Evolutionary conservation across 2,888 invertebrate genomes (phyloP).

Genomic region (Choreutis nemorana): DNA sequence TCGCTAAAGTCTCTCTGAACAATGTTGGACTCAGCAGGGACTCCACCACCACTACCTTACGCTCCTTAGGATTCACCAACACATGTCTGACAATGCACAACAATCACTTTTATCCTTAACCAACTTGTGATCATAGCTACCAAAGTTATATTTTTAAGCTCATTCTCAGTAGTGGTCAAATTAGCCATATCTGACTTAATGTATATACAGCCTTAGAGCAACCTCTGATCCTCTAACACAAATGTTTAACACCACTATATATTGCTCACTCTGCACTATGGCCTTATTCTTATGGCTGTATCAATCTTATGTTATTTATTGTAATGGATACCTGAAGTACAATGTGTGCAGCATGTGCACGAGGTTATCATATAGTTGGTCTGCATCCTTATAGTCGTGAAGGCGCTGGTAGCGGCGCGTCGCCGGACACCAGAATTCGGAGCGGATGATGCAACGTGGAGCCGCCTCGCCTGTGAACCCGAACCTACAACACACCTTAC

Average conservation of each 20-base stretch:
- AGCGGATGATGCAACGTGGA: conserved; percentile 87
- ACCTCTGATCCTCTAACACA: too few relatives aligned
- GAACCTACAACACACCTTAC: conserved; percentile 69
- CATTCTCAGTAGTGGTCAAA: too few relatives aligned
- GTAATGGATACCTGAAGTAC: conserved; percentile 79
- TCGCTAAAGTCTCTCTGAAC: conserved; percentile 87
- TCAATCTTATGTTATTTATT: too few relatives aligned
- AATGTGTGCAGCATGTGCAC: conserved; percentile 88
- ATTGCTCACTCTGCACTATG: too few relatives aligned
- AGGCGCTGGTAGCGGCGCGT: conserved; percentile 69
- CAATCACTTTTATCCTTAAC: too few relatives aligned
- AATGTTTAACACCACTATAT: too few relatives aligned
- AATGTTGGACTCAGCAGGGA: conserved; percentile 85
- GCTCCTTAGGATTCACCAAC: conserved; percentile 91
- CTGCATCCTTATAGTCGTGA: conserved; percentile 68
- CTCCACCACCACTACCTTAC: conserved; percentile 91
- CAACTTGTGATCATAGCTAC: too few relatives aligned
- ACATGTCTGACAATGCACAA: conserved; percentile 74
- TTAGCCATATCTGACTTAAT: too few relatives aligned
- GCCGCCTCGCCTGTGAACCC: conserved; percentile 91
- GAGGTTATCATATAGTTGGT: conserved; percentile 83
- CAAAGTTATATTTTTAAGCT: too few relatives aligned
- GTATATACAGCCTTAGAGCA: too few relatives aligned
- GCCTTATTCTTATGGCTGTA: too few relatives aligned
- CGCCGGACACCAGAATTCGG: conserved; percentile 74